Evolutionary conservation across 2,888 invertebrate species (phyloP).

Genomic region (Prostheceraeus crozeri): DNA sequence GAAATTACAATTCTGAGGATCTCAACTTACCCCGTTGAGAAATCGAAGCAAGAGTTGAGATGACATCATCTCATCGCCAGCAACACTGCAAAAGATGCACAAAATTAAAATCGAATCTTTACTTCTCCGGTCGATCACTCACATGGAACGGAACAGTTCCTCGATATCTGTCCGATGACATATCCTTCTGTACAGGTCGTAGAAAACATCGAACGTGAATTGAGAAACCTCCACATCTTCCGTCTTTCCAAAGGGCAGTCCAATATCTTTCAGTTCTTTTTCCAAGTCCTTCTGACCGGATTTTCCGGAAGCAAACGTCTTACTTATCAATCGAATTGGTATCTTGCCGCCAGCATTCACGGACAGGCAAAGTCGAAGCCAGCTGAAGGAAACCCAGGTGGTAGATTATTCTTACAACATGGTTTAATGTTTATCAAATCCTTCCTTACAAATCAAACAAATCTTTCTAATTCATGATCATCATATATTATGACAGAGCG

Average conservation of each 20-base stretch:
- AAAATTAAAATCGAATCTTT: no score
- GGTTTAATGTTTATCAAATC: no score
- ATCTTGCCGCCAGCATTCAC: constrained; percentile 89
- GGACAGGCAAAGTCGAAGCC: constrained; percentile 91
- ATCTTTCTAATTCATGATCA: no score
- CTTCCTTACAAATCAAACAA: no score
- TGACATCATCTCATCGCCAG: not conserved
- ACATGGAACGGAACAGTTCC: constrained; percentile 88
- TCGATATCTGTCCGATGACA: constrained; percentile 98
- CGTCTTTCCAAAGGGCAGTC: constrained; percentile 72
- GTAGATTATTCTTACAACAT: no score
- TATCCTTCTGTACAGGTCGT: constrained; percentile 92
- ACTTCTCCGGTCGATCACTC: no score
- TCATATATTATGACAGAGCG: no score
- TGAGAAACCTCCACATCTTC: no score
- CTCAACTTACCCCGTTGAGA: constrained; percentile 69
- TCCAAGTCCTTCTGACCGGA: constrained; percentile 96
- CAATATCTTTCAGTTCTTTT: constrained; percentile 85
- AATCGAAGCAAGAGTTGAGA: no score
- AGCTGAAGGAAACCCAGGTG: constrained; percentile 72
- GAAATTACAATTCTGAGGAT: no score
- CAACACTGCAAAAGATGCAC: not conserved
- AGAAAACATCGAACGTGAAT: constrained; percentile 97
- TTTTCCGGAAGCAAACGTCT: constrained; percentile 98
- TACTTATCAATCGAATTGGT: constrained; percentile 83